Percentiles rank a stretch among this genome's conserved stretches.
phyloP scores from a whole-genome alignment of 2,797 vertebrate genomes.

The Diglossa cyanea region DNA sequence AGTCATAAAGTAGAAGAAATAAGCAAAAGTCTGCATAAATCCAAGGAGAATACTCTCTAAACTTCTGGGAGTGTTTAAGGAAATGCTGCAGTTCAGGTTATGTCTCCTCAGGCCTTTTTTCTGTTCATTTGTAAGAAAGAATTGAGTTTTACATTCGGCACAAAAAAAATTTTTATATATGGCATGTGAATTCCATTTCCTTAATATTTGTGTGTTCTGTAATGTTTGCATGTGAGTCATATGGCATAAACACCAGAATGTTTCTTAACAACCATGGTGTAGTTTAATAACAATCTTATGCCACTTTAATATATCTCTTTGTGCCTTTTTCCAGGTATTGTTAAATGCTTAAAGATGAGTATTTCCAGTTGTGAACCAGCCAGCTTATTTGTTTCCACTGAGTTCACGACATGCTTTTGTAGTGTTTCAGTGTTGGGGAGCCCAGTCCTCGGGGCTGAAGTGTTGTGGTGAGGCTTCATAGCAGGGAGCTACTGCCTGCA shows the following conservation, averaged over 20 bases:
- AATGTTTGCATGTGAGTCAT: conserved; percentile 34
- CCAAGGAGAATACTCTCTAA: not conserved
- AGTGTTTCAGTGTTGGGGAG: not conserved
- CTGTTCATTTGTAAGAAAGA: not conserved
- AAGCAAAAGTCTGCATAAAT: not conserved
- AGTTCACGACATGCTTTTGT: not conserved
- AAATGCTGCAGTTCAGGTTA: not conserved
- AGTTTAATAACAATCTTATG: not conserved
- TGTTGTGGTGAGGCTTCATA: not conserved
- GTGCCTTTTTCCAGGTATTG: conserved; percentile 38
- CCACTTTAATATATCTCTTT: not conserved
- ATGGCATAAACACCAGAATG: not conserved
- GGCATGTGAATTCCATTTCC: not conserved
- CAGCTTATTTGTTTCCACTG: not conserved
- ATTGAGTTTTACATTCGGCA: not conserved
- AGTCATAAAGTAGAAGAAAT: not conserved
- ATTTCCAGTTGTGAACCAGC: not conserved
- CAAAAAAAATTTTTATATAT: not conserved
- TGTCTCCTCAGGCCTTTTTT: not conserved
- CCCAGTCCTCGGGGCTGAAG: not conserved
- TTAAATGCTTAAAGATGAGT: not conserved
- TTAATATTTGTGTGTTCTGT: not conserved
- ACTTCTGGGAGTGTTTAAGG: not conserved
- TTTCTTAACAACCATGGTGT: conserved; percentile 8
- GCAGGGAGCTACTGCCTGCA: not conserved